phyloP scores from a whole-genome alignment of 2,888 invertebrate species.

The Drosophila recens region DNA sequence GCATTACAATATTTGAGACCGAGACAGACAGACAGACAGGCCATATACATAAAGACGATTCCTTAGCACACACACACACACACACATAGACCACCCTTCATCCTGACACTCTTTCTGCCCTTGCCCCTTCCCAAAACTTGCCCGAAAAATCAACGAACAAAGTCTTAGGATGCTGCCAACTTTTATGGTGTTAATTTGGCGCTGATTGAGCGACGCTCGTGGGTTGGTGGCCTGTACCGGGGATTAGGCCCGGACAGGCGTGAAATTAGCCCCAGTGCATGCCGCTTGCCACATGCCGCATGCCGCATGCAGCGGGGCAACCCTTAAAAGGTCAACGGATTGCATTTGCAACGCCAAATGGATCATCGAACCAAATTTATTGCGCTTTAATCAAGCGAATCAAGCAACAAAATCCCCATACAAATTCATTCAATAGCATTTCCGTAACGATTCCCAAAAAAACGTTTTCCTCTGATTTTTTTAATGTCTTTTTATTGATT shows the following conservation, averaged over 20 bases:
- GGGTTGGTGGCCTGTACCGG: constrained; percentile 31
- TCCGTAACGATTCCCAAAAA: constrained; percentile 5
- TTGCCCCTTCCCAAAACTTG: constrained; percentile 11
- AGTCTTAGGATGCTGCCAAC: constrained; percentile 59
- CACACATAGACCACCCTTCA: constrained; percentile 3
- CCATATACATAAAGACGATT: constrained; percentile 16
- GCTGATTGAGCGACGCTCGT: constrained; percentile 72
- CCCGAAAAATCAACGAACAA: constrained; percentile 40
- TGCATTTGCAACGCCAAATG: constrained; percentile 47
- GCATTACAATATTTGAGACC: constrained; percentile 36
- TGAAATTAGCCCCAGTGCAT: constrained; percentile 56
- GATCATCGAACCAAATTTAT: constrained; percentile 27
- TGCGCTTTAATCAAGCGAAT: constrained; percentile 18
- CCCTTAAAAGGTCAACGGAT: constrained; percentile 47
- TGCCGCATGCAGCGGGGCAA: not conserved
- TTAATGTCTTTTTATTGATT: constrained; percentile 18
- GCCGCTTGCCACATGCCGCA: constrained; percentile 1
- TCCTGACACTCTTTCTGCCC: not conserved
- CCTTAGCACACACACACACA: constrained; percentile 1
- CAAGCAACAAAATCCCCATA: constrained; percentile 14
- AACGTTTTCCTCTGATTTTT: constrained; percentile 1
- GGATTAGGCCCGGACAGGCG: constrained; percentile 61
- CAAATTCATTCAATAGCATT: constrained; percentile 12
- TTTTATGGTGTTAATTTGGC: constrained; percentile 79
- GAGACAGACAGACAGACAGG: constrained; percentile 19